These are phyloP conservation scores for Heliocidaris erythrogramma DNA, from an alignment of 35 echinoderm and acorn worm species.

Conservation along the genomic window DNA sequence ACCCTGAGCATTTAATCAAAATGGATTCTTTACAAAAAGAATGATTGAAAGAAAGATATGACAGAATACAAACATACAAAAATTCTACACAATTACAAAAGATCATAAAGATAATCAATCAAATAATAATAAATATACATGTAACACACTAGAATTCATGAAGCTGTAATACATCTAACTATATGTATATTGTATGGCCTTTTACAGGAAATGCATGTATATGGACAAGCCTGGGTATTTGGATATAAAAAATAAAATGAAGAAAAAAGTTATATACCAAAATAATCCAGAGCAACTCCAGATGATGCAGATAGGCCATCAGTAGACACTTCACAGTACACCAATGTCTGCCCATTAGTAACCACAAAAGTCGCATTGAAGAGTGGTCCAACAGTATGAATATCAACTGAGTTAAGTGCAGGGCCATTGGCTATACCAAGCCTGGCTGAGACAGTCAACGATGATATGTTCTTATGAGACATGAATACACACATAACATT, in stretches of 20 bases:
- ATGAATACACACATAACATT: not conserved
- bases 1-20: too few species aligned
- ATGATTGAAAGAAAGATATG: too few species aligned
- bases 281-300: not conserved
- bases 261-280: not conserved
- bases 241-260: not conserved
- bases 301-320: not conserved
- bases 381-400: not conserved
- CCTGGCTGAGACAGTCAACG: not conserved
- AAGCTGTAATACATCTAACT: too few species aligned
- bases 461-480: not conserved
- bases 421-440: not conserved
- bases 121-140: too few species aligned
- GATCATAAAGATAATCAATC: too few species aligned
- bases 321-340: slow-evolving; percentile 17
- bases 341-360: not conserved
- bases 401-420: not conserved
- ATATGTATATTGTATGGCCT: too few species aligned
- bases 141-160: too few species aligned
- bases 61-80: too few species aligned
- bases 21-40: too few species aligned
- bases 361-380: slow-evolving; percentile 5
- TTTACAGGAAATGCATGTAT: too few species aligned
- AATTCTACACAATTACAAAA: too few species aligned
- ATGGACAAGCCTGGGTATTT: too few species aligned